Percentiles rank a stretch among this genome's conserved stretches.
phyloP scores from a whole-genome alignment of 2,113 vertebrate genomes.

The Azemiops feae region DNA sequence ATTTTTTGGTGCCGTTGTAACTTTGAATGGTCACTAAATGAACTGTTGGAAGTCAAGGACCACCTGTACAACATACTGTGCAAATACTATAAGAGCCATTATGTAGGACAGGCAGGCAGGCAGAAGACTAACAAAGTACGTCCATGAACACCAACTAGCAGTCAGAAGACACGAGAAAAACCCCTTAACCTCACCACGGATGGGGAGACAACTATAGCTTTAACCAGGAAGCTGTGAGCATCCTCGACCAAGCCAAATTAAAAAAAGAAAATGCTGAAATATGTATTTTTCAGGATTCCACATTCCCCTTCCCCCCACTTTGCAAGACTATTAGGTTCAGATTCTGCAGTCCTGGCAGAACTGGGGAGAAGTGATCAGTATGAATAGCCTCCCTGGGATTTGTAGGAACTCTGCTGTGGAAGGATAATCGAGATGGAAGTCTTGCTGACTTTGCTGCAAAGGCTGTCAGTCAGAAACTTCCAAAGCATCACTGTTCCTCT shows the following conservation, averaged over 20 bases:
- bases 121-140: neutral
- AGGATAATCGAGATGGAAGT: neutral
- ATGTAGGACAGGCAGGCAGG: neutral
- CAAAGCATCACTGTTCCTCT: neutral
- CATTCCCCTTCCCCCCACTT: neutral
- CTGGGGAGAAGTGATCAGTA: neutral
- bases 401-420: neutral
- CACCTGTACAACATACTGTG: too few species aligned
- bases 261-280: neutral
- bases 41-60: neutral
- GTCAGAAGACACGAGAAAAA: neutral
- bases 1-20: neutral
- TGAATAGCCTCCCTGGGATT: neutral
- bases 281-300: neutral
- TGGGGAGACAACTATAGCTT: neutral
- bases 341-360: neutral
- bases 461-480: constrained; percentile 18
- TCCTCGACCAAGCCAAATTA: neutral
- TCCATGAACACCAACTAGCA: neutral
- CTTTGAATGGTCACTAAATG: neutral
- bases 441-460: constrained; percentile 21
- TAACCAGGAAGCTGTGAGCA: neutral
- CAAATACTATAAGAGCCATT: too few species aligned
- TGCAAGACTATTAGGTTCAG: neutral
- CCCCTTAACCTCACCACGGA: neutral